Conservation (phyloP, 37 sponge, comb jelly and placozoan genomes). For the Spongilla lacustris region DNA sequence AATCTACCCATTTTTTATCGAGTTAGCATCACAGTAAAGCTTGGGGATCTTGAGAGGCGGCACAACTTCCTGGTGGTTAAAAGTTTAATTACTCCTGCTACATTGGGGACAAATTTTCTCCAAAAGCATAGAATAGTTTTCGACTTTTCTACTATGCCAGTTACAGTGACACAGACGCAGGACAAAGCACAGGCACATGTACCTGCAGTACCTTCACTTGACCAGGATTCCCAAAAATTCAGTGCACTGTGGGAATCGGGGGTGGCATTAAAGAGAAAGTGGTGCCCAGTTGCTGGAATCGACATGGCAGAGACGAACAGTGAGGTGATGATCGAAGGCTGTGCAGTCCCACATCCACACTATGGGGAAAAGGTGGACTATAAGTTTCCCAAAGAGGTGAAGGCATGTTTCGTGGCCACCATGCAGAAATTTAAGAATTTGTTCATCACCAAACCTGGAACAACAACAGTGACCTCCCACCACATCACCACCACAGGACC, state of each 20-base stretch:
- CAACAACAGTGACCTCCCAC: constrained; percentile 32
- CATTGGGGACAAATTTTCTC: constrained; percentile 52
- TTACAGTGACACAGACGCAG: not conserved
- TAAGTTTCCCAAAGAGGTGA: constrained; percentile 46
- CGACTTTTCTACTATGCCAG: constrained; percentile 37
- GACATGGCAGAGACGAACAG: not conserved
- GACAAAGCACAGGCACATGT: not conserved
- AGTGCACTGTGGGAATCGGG: constrained; percentile 20
- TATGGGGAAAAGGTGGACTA: not conserved
- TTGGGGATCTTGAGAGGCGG: constrained; percentile 29
- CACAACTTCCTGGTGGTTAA: constrained; percentile 63
- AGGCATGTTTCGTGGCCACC: not conserved
- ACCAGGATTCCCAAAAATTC: not conserved
- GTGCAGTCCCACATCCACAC: constrained; percentile 46
- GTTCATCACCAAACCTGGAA: constrained; percentile 53
- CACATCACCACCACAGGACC: constrained; percentile 21
- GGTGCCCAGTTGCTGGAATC: constrained; percentile 36
- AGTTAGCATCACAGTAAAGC: constrained; percentile 16
- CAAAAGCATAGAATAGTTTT: constrained; percentile 24
- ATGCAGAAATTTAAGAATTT: constrained; percentile 26
- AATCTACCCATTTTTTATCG: constrained; percentile 32
- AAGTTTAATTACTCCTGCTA: constrained; percentile 37
- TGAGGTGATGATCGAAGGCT: constrained; percentile 34
- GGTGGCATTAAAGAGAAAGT: constrained; percentile 23
- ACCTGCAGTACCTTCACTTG: not conserved